Conservation (phyloP, 2,888 invertebrate species). For the Athalia rosae region DNA sequence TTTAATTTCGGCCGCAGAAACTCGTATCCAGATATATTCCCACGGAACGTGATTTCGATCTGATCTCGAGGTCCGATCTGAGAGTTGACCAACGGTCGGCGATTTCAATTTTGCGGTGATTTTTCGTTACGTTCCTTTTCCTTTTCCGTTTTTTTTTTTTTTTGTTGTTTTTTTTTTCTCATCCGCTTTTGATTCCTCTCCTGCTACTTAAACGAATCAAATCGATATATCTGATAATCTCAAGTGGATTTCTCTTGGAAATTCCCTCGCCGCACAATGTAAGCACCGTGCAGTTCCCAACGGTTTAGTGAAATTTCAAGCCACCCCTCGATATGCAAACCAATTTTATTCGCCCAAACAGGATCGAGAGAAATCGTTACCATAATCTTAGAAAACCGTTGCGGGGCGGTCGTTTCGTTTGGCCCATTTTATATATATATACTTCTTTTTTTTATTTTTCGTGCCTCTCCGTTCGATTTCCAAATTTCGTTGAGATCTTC, state of each 20-base stretch:
- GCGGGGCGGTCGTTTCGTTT: neutral
- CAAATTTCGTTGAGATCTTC: slow-evolving; percentile 8
- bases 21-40: neutral
- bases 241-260: slow-evolving; percentile 32
- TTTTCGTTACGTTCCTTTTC: neutral
- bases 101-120: neutral
- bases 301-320: slow-evolving; percentile 26
- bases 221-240: slow-evolving; percentile 58
- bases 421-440: no score
- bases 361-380: slow-evolving; percentile 33
- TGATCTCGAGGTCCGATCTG: slow-evolving; percentile 5
- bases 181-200: neutral
- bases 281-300: slow-evolving; percentile 10
- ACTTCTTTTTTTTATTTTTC: slow-evolving; percentile 14
- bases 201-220: slow-evolving; percentile 49
- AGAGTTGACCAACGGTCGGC: slow-evolving; percentile 35
- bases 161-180: neutral
- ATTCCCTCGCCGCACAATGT: neutral
- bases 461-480: neutral
- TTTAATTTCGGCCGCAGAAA: neutral
- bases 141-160: neutral
- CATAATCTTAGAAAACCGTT: slow-evolving; percentile 30
- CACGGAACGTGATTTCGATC: slow-evolving; percentile 18
- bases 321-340: slow-evolving; percentile 38
- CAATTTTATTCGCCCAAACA: slow-evolving; percentile 36